These are phyloP conservation scores for Momotus momota DNA, from an alignment of 2,797 vertebrate species.

Conservation along the genomic window DNA sequence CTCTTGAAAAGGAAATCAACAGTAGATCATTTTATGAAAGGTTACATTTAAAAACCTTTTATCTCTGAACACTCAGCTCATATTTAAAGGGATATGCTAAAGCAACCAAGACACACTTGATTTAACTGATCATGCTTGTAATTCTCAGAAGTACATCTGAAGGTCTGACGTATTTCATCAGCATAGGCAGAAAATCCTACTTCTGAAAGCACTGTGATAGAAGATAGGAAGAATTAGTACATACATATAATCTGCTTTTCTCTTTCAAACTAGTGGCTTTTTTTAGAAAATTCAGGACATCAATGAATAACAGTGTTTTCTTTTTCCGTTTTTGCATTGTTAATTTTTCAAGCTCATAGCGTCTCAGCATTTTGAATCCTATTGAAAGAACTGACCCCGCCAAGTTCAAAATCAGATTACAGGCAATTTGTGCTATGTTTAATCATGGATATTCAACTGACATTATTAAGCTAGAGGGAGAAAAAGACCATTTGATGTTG, in stretches of 20 bases:
- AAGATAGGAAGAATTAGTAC: slow-evolving; percentile 37
- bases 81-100: slow-evolving; percentile 7
- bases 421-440: neutral
- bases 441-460: neutral
- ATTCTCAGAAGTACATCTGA: neutral
- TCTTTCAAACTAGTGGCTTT: neutral
- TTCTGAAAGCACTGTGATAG: neutral
- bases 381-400: neutral
- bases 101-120: neutral
- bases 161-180: slow-evolving; percentile 25
- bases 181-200: slow-evolving; percentile 30
- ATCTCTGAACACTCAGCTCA: neutral
- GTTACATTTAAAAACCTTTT: slow-evolving; percentile 31
- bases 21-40: neutral
- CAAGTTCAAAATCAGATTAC: slow-evolving; percentile 32
- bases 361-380: slow-evolving; percentile 2
- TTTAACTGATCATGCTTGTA: slow-evolving; percentile 22
- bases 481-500: neutral
- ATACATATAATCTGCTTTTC: slow-evolving; percentile 39
- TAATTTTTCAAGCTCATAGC: slow-evolving; percentile 11
- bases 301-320: neutral
- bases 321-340: neutral
- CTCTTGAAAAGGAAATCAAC: neutral
- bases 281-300: neutral
- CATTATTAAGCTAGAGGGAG: neutral